Conservation (phyloP, 2,797 vertebrate genomes). For the Schizopygopsis pylzovi region DNA sequence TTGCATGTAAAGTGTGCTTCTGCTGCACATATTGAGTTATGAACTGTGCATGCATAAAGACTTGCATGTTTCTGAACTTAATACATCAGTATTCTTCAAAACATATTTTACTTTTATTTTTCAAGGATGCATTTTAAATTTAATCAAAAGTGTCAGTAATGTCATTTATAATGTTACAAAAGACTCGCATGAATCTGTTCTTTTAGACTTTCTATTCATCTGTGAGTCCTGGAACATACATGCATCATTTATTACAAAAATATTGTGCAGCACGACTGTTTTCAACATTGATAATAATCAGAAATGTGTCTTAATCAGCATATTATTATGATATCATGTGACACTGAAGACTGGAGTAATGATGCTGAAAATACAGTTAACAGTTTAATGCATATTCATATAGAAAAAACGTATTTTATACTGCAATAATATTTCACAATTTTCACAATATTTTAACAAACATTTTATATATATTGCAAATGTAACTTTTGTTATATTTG, state of each 20-base stretch:
- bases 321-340: too few relatives aligned
- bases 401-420: background rate
- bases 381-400: fast-evolving
- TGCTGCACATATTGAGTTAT: background rate
- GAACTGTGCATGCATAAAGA: too few relatives aligned
- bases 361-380: background rate
- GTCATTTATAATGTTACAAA: too few relatives aligned
- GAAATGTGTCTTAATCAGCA: too few relatives aligned
- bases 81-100: background rate
- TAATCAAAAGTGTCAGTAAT: background rate
- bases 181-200: too few relatives aligned
- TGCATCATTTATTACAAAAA: too few relatives aligned
- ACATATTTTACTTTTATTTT: background rate
- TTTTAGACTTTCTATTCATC: background rate
- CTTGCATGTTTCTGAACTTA: background rate
- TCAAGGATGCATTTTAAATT: background rate
- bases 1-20: background rate
- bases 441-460: background rate
- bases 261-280: too few relatives aligned
- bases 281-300: too few relatives aligned
- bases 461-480: too few relatives aligned
- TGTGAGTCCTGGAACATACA: too few relatives aligned
- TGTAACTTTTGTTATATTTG: background rate
- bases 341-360: too few relatives aligned
- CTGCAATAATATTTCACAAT: background rate